These are phyloP conservation scores for Macropus fuliginosus DNA, from an alignment of 2,797 vertebrate species.

Conservation along the genomic window DNA sequence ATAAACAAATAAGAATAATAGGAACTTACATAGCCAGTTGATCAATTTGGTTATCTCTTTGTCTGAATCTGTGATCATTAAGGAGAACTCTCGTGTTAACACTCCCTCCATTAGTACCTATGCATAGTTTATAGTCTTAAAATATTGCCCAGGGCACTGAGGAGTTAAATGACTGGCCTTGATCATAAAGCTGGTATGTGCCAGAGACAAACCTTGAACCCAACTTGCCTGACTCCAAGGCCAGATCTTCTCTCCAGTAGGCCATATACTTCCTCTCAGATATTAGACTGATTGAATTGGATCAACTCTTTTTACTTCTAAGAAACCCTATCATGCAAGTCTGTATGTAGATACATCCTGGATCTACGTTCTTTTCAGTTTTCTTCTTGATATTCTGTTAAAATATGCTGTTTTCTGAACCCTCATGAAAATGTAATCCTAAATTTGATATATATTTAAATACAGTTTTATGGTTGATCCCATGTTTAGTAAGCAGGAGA, in stretches of 20 bases:
- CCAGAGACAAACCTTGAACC: neutral
- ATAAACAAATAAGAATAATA: neutral
- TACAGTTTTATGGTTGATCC: neutral
- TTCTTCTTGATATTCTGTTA: neutral
- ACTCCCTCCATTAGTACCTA: neutral
- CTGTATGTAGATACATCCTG: neutral
- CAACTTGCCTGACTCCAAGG: neutral
- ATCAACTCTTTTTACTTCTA: neutral
- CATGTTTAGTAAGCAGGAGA: neutral
- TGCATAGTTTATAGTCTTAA: neutral
- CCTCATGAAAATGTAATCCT: neutral
- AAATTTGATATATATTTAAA: neutral
- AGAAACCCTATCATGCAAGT: conserved; percentile 16
- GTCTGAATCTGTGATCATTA: neutral
- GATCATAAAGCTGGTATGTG: neutral
- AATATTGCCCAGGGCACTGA: neutral
- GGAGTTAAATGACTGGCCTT: neutral
- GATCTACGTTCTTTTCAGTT: neutral
- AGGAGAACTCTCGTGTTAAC: neutral
- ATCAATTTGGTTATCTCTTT: neutral
- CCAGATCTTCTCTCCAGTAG: neutral
- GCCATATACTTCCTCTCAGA: neutral
- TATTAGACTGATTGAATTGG: neutral
- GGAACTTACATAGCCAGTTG: neutral
- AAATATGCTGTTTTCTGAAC: neutral